A percentile compares a stretch with the other conserved stretches of the same genome.
Conservation (phyloP, 2,113 vertebrate genomes). For the Gracilinanus agilis region DNA sequence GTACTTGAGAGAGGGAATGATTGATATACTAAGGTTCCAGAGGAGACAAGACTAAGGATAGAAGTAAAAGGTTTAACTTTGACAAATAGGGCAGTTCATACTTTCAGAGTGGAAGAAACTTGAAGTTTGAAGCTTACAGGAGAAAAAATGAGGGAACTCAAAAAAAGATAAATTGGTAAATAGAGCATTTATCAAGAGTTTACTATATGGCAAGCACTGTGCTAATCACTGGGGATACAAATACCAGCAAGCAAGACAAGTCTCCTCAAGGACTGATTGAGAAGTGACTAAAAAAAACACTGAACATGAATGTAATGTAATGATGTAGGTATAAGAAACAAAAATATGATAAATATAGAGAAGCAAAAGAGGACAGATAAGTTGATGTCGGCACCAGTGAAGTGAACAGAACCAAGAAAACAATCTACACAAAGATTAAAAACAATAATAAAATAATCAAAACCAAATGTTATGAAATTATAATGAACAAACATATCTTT, state of each 20-base stretch:
- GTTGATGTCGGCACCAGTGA: neutral
- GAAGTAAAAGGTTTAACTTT: neutral
- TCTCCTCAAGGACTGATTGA: neutral
- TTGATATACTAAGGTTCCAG: neutral
- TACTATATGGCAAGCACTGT: neutral
- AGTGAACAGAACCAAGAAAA: neutral
- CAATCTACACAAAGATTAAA: neutral
- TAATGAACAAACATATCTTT: neutral
- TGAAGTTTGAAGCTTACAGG: too few relatives aligned
- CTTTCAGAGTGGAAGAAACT: neutral
- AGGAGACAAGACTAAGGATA: neutral
- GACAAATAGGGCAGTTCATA: neutral
- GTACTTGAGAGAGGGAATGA: neutral
- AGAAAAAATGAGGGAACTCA: neutral
- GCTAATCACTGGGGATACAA: too few relatives aligned
- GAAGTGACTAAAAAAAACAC: neutral
- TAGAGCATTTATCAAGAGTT: neutral
- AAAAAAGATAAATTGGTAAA: neutral
- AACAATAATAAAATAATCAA: neutral
- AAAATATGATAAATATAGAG: neutral
- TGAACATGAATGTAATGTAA: neutral
- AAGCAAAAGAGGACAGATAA: neutral
- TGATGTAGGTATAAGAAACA: neutral
- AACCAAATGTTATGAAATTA: neutral
- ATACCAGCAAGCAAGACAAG: neutral